Evolutionary conservation across 2,888 invertebrate genomes (phyloP), one percentile per base, ranked within the genome.

Genomic region (Buathra laborator): DNA sequence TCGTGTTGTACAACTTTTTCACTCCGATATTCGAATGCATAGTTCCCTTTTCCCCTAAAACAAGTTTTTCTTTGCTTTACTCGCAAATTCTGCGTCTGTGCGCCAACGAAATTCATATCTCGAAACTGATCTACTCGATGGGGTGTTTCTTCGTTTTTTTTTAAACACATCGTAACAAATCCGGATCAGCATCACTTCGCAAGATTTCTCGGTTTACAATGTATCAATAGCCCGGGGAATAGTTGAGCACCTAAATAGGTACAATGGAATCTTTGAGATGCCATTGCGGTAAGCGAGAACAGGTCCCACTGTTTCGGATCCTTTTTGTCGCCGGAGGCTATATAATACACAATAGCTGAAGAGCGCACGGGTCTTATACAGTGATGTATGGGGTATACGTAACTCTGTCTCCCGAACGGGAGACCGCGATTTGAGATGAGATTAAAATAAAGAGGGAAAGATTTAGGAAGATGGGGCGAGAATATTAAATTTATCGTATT

Each of bases 261-360:
- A 89, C 91, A 92, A 91, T 91, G 86, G 88, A 87, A 88, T 89
- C 89, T 89, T 90, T 89, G 91, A 88, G 89, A 92, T 24, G 24
- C 91, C 91, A 90, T 88, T 83, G 83, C 48, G 70, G 70, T 70
- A 37, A 62, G 62, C 59, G 29, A 86, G 87, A 90, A 88, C 92
- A 92, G 91, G 91, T 92, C 90, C 89, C 86, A 90, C 92, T 92
- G 90, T 90, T 88, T 9, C 89, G 83, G 88, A 79, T 89, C 89
- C 83, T 74, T 86, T 24, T 24, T 24, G n/a, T 86, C 86, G 81
- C 86, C 86, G 84, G 78, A 24, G 24, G 24, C 24, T 19, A 19
- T n/a, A 48, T 53, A 71, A 14, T 32, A 44, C 43, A 71, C 43
- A 44, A 37, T 46, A 59, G 14, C 66, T 53, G 46, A 56, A 53